phyloP scores from a whole-genome alignment of 2,113 vertebrate species.

The Lophotis ruficrista region DNA sequence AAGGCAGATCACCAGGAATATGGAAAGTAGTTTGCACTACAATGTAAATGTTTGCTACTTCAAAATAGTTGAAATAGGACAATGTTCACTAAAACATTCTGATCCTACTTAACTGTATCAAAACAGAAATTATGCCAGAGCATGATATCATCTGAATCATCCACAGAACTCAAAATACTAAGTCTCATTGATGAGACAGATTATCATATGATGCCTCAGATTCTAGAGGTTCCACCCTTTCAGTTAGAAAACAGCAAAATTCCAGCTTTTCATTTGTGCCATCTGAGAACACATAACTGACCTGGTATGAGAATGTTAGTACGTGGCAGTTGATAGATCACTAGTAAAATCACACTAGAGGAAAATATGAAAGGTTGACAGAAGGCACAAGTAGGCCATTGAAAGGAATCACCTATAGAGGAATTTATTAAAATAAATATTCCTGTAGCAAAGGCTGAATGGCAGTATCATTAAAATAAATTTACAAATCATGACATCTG shows the following conservation, averaged over 20 bases:
- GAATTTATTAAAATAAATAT: not conserved
- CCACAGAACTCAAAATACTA: not conserved
- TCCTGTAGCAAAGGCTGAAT: not conserved
- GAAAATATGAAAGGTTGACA: not conserved
- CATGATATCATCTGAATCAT: not conserved
- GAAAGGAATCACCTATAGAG: not conserved
- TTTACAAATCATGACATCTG: not conserved
- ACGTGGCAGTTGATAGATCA: not conserved
- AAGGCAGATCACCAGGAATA: not conserved
- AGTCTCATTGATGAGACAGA: not conserved
- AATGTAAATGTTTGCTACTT: not conserved
- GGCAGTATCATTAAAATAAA: not conserved
- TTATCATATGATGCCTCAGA: not conserved
- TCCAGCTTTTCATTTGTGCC: not conserved
- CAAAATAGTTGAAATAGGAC: not conserved
- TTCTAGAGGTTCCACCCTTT: not conserved
- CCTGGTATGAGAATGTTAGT: not conserved
- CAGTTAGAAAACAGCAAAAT: not conserved
- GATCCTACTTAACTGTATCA: not conserved
- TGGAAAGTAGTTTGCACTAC: not conserved
- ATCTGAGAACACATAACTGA: not conserved
- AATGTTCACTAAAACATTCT: not conserved
- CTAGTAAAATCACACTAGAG: not conserved
- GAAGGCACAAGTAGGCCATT: not conserved
- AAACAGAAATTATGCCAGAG: not conserved